Evolutionary conservation across 2,888 invertebrate genomes (phyloP), one percentile per base, ranked within the genome.

Genomic region (Encarsia formosa): DNA sequence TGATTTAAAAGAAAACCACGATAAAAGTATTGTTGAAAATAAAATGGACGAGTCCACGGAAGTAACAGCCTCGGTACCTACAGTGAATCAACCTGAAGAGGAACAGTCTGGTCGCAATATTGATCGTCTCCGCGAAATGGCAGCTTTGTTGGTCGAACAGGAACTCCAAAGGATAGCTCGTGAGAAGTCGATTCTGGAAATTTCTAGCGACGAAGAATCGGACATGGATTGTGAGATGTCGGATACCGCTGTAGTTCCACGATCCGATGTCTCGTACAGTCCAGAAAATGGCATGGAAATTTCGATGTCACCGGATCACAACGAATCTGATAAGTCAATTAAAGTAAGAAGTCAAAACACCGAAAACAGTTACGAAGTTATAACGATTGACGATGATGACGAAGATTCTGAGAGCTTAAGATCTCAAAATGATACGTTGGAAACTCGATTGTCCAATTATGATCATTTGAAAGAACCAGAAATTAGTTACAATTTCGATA

Each of bases 361-460:
- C 15, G 29, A 8, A n/a, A 16, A 46, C 5, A 8, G 29, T 26
- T 29, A 2, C 4, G 46, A 46, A 46, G 6, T 46, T 15, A 48
- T 48, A 9, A 48, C 48, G 5, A 48, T 48, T 32, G 40, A 40
- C 9, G 48, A 46, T 29, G 46, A 38, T 11, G 11, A 15, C n/a
- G 26, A 13, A 16, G 48, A 40, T 23, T 23, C 20, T 8, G 48
- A 40, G 19, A 24, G 40, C 13, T 46, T 46, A 29, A 46, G 20
- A 6, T n/a, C 8, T 20, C 15, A 19, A 20, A 38, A 46, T 15
- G 29, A 46, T 39, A 47, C 39, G 39, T 23, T 13, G 29, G n/a
- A n/a, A n/a, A n/a, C n/a, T n/a, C n/a, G n/a, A n/a, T n/a, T n/a
- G n/a, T n/a, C n/a, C n/a, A n/a, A n/a, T n/a, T n/a, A n/a, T n/a